phyloP scores from a whole-genome alignment of 2,797 vertebrate genomes.

The Oreonectes daqikongensis region DNA sequence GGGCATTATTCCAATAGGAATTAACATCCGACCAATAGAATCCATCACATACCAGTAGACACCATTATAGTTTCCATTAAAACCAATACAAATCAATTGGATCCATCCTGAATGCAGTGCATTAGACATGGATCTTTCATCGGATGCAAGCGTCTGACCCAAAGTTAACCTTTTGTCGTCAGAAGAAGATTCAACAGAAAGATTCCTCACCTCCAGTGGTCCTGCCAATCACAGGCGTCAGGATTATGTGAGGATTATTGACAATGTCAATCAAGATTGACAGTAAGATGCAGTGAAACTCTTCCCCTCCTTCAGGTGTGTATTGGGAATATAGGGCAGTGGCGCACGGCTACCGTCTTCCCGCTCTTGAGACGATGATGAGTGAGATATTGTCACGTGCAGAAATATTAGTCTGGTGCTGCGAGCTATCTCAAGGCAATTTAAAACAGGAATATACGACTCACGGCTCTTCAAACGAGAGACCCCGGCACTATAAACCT shows the following conservation, averaged over 20 bases:
- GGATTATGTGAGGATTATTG: slow-evolving; percentile 46
- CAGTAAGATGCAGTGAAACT: slow-evolving; percentile 23
- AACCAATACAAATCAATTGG: no score
- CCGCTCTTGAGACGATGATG: not conserved
- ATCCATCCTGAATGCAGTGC: no score
- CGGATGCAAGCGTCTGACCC: no score
- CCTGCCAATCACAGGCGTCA: slow-evolving; percentile 24
- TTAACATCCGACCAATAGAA: no score
- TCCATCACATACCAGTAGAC: no score
- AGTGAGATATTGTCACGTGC: not conserved
- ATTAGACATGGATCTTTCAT: no score
- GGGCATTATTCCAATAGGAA: no score
- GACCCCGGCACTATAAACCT: not conserved
- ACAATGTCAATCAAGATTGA: slow-evolving; percentile 35
- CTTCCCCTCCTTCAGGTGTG: not conserved
- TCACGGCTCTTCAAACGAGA: not conserved
- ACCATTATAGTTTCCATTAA: no score
- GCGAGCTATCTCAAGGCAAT: not conserved
- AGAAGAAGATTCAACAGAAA: not conserved
- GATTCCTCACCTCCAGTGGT: not conserved
- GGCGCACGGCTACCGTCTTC: not conserved
- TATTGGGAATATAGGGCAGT: not conserved
- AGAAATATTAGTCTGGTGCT: slow-evolving; percentile 8
- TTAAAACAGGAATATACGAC: not conserved
- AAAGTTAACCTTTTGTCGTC: not conserved